Conservation (phyloP, 2,888 invertebrate species). For the Autographa pulchrina region DNA sequence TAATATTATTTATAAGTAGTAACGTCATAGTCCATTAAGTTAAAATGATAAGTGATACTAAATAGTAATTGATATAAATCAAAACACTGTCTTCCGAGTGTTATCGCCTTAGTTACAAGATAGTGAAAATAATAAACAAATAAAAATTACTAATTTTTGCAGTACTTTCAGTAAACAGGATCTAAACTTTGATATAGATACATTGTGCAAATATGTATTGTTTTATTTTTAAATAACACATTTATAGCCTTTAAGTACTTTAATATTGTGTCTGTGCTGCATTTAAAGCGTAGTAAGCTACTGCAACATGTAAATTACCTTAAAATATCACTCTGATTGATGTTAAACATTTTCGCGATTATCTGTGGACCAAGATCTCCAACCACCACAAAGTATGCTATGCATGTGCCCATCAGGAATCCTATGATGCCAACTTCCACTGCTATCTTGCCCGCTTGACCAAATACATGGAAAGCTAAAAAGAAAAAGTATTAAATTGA, state of each 20-base stretch:
- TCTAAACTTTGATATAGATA: too few species aligned
- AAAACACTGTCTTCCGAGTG: too few species aligned
- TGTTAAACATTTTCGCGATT: constrained; percentile 93
- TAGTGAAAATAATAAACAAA: too few species aligned
- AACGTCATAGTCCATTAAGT: neutral
- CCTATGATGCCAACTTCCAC: constrained; percentile 98
- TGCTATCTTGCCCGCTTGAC: constrained; percentile 96
- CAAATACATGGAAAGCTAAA: constrained; percentile 96
- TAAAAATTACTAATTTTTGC: too few species aligned
- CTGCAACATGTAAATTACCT: constrained; percentile 77
- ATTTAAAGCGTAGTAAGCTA: too few species aligned
- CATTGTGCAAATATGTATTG: too few species aligned
- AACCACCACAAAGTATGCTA: constrained; percentile 99
- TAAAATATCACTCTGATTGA: constrained; percentile 91
- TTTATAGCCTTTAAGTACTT: too few species aligned
- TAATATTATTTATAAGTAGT: too few species aligned
- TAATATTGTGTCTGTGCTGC: too few species aligned
- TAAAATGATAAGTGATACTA: neutral
- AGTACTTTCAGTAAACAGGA: too few species aligned
- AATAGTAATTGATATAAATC: neutral
- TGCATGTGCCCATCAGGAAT: constrained; percentile 97
- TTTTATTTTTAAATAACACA: too few species aligned
- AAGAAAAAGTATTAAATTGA: neutral
- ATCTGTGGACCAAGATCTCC: constrained; percentile 98
- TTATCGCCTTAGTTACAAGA: too few species aligned